Evolutionary conservation across 2,113 vertebrate species (phyloP), one percentile per base, ranked within the genome.

Genomic region (Paralichthys olivaceus): DNA sequence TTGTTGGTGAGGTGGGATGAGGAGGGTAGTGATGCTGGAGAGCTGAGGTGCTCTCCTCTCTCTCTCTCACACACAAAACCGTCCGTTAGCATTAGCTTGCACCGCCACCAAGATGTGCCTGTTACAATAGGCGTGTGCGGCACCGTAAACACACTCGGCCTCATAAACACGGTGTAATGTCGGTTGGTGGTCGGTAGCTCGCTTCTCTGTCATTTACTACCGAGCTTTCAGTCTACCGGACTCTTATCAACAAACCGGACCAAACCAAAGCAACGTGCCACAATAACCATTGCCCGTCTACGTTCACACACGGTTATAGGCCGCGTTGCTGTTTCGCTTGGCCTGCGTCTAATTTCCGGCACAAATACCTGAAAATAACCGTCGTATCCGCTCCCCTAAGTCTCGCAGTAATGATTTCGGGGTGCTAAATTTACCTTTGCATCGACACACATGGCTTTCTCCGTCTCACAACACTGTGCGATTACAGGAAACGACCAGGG

Each of bases 381-480:
- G 49, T 72, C 83, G 61, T 70, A 83, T 72, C 84, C 77, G 77
- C 80, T 82, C 59, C 80, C 85, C 84, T 47, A 40, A 92, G 82
- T 77, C 81, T 80, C 89, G 3, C 88, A 29, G 84, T 90, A 69
- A 91, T 90, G 88, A 92, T 88, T 93, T 93, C 77, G 79, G 89
- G 89, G 77, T 90, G 89, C 89, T 93, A 94, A 95, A 94, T 94
- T 93, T 95, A 95, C 94, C 94, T 95, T 94, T 92, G 89, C 93
- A 79, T 93, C 91, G 92, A 94, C 94, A 95, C 94, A 95, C 94
- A 95, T 95, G 94, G 94, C 94, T 95, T 94, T 95, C 94, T 94
- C 92, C 94, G 93, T 94, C 94, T 95, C 93, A 95, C 94, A 95
- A 95, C 94, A 95, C 94, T 92, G 93, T 93, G 90, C 92, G 94